Conservation (phyloP, 2,888 invertebrate species). For the Macaria notata region DNA sequence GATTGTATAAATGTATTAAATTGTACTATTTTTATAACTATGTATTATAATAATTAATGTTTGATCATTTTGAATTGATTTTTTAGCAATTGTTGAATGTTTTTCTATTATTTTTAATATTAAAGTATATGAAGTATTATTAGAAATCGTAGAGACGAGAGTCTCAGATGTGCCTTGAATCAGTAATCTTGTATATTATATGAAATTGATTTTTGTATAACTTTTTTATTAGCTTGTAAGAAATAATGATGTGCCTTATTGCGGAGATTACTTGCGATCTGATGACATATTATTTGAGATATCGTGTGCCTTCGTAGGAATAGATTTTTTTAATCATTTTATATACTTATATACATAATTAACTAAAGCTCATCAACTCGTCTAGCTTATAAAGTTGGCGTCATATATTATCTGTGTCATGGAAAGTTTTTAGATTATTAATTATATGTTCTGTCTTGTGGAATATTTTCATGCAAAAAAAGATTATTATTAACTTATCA, state of each 20-base stretch:
- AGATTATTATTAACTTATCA: too few relatives aligned
- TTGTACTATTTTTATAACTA: constrained; percentile 26
- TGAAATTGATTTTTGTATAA: constrained; percentile 13
- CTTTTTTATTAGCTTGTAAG: constrained; percentile 37
- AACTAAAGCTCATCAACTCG: constrained; percentile 33
- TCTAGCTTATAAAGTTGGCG: constrained; percentile 28
- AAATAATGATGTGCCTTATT: constrained; percentile 64
- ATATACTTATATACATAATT: constrained; percentile 20
- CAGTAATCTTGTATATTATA: constrained; percentile 24
- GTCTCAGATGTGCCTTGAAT: constrained; percentile 30
- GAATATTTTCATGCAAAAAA: too few relatives aligned
- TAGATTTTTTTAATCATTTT: constrained; percentile 37
- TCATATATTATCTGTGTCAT: constrained; percentile 21
- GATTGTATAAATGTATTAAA: constrained; percentile 46
- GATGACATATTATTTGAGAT: constrained; percentile 41
- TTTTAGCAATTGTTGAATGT: constrained; percentile 43
- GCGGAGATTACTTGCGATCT: constrained; percentile 70
- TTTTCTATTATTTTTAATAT: constrained; percentile 34
- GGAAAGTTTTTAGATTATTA: constrained; percentile 1
- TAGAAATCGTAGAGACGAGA: constrained; percentile 31
- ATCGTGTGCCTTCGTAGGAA: constrained; percentile 60
- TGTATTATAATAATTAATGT: constrained; percentile 25
- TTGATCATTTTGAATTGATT: constrained; percentile 32
- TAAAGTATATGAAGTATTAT: constrained; percentile 48
- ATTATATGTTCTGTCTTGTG: too few relatives aligned